Evolutionary conservation across 2,797 vertebrate genomes (phyloP).

Genomic region (Aldrovandia affinis): DNA sequence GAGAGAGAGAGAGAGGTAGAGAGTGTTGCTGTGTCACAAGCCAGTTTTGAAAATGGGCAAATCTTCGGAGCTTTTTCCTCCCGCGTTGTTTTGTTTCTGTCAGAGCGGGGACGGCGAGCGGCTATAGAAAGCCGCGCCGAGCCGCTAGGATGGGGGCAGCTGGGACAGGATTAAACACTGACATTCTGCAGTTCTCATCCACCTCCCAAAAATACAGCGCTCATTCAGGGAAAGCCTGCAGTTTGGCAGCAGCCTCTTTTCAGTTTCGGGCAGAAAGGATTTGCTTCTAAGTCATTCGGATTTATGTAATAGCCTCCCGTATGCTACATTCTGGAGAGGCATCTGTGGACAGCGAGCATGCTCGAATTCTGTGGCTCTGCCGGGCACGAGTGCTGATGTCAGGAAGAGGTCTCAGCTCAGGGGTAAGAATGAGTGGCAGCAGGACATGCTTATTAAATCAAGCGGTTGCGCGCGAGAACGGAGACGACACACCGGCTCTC

Average conservation of each 20-base stretch:
- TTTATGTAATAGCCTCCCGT: slow-evolving; percentile 67
- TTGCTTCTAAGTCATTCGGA: slow-evolving; percentile 72
- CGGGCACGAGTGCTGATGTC: slow-evolving; percentile 33
- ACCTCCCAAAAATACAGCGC: slow-evolving; percentile 56
- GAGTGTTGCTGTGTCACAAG: slow-evolving; percentile 2
- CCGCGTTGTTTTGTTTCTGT: slow-evolving; percentile 34
- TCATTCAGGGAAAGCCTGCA: slow-evolving; percentile 49
- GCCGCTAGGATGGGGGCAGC: slow-evolving; percentile 42
- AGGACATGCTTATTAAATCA: slow-evolving; percentile 1
- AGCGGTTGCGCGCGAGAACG: background rate
- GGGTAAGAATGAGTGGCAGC: background rate
- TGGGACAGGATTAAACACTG: slow-evolving; percentile 68
- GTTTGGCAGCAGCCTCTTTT: slow-evolving; percentile 45
- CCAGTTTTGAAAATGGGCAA: slow-evolving; percentile 6
- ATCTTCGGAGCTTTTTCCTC: slow-evolving; percentile 25
- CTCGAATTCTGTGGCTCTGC: background rate
- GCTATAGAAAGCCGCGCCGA: slow-evolving; percentile 17
- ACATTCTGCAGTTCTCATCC: slow-evolving; percentile 63
- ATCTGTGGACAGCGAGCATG: slow-evolving; percentile 46
- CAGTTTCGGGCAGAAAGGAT: slow-evolving; percentile 66
- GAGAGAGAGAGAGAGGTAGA: slow-evolving; percentile 34
- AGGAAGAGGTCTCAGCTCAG: slow-evolving; percentile 36
- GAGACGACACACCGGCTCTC: background rate
- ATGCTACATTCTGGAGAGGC: slow-evolving; percentile 59
- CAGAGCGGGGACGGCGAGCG: slow-evolving; percentile 4